Conservation (phyloP, 2,113 vertebrate genomes). For the Gasterosteus aculeatus region DNA sequence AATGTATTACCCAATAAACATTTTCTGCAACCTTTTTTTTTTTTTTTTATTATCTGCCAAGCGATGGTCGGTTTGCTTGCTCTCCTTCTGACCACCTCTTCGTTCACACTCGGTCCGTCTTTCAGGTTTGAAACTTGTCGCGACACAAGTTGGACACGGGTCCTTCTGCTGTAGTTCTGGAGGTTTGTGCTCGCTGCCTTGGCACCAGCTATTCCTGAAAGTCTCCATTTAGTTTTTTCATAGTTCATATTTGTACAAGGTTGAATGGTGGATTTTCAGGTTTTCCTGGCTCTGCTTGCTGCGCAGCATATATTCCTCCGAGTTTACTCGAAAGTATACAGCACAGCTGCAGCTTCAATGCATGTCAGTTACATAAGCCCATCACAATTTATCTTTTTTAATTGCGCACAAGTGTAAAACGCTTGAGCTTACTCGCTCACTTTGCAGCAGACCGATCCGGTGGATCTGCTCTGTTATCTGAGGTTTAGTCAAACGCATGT, state of each 20-base stretch:
- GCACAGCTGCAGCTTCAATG: neutral
- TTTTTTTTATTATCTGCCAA: neutral
- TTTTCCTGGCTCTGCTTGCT: neutral
- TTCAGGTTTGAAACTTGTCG: neutral
- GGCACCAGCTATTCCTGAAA: constrained; percentile 55
- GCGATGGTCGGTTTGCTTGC: neutral
- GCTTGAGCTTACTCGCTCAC: too few relatives aligned
- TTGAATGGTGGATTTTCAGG: constrained; percentile 7
- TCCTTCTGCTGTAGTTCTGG: neutral
- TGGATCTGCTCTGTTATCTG: too few relatives aligned
- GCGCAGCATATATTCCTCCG: constrained; percentile 1
- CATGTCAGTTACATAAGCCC: too few relatives aligned
- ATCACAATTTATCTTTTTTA: too few relatives aligned
- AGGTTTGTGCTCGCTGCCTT: constrained; percentile 18
- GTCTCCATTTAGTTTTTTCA: constrained; percentile 38
- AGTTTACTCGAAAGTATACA: neutral
- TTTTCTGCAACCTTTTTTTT: neutral
- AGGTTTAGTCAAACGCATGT: too few relatives aligned
- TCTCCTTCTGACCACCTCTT: neutral
- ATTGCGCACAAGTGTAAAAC: too few relatives aligned
- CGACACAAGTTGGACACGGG: neutral
- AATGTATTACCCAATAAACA: neutral
- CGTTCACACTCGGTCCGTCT: neutral
- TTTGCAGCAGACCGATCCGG: too few relatives aligned
- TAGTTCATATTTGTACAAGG: constrained; percentile 49